Conservation (phyloP, 2,797 vertebrate species). For the Phoebastria nigripes region DNA sequence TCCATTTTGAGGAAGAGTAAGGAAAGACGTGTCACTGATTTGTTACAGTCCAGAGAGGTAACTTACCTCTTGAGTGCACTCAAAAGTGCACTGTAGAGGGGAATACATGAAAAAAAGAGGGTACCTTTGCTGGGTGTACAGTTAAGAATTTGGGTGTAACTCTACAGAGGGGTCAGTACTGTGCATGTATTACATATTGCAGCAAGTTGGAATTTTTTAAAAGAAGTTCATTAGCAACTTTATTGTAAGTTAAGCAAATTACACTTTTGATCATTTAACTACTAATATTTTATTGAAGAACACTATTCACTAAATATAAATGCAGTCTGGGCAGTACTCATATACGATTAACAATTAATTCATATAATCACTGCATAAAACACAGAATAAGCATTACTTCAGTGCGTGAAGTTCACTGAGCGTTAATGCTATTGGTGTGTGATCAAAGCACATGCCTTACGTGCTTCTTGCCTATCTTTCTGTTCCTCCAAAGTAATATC, state of each 20-base stretch:
- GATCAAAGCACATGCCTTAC: neutral
- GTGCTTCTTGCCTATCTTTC: neutral
- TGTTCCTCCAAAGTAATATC: neutral
- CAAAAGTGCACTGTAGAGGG: neutral
- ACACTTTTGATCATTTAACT: neutral
- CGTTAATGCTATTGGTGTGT: neutral
- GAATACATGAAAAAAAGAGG: neutral
- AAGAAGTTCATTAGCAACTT: neutral
- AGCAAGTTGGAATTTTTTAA: neutral
- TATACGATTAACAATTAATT: neutral
- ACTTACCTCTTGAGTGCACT: neutral
- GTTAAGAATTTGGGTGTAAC: neutral
- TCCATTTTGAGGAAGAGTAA: neutral
- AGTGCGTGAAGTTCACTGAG: neutral
- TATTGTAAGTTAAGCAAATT: neutral
- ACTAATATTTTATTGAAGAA: conserved; percentile 5
- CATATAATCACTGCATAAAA: neutral
- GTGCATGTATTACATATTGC: neutral
- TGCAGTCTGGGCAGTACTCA: neutral
- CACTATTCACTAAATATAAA: neutral
- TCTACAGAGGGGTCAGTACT: neutral
- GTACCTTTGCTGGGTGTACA: neutral
- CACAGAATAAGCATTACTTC: neutral
- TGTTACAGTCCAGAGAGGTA: neutral
- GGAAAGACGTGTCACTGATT: neutral